These are phyloP conservation scores for Mellilla xanthometata DNA, from an alignment of 2,888 invertebrate species.

Conservation along the genomic window DNA sequence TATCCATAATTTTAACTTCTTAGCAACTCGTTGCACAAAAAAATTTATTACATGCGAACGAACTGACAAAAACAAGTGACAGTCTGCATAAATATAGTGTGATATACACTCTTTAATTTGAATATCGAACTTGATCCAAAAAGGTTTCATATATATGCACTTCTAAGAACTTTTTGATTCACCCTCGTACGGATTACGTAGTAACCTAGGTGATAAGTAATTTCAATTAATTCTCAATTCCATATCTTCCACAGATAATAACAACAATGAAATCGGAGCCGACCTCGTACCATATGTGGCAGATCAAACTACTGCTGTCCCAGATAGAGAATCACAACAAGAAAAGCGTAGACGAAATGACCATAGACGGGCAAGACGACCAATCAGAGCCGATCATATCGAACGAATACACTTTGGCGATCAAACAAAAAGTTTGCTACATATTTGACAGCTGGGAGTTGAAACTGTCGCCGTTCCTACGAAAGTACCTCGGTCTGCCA, in stretches of 20 bases:
- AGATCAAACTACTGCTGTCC: conserved; percentile 86
- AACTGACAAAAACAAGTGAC: too few relatives aligned
- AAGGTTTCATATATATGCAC: too few relatives aligned
- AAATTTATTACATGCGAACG: too few relatives aligned
- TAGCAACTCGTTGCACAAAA: too few relatives aligned
- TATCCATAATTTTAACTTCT: too few relatives aligned
- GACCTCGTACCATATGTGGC: conserved; percentile 86
- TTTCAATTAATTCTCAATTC: too few relatives aligned
- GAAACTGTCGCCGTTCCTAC: conserved; percentile 62
- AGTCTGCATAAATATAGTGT: too few relatives aligned
- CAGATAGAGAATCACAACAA: conserved; percentile 73
- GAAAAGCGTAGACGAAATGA: conserved; percentile 49
- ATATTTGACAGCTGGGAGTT: conserved; percentile 83
- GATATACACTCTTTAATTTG: too few relatives aligned
- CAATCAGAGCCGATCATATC: conserved; percentile 76
- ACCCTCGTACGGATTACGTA: too few relatives aligned
- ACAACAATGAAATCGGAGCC: conserved; percentile 78
- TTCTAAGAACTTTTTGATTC: too few relatives aligned
- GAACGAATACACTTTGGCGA: conserved; percentile 83
- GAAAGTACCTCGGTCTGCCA: conserved; percentile 76
- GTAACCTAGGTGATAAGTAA: too few relatives aligned
- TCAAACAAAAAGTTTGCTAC: conserved; percentile 80
- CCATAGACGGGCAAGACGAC: conserved; percentile 57
- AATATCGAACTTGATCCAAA: too few relatives aligned
- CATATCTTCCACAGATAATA: conserved; percentile 78